These are phyloP conservation scores for Protosalanx chinensis DNA, from an alignment of 2,797 vertebrate species.

Conservation along the genomic window DNA sequence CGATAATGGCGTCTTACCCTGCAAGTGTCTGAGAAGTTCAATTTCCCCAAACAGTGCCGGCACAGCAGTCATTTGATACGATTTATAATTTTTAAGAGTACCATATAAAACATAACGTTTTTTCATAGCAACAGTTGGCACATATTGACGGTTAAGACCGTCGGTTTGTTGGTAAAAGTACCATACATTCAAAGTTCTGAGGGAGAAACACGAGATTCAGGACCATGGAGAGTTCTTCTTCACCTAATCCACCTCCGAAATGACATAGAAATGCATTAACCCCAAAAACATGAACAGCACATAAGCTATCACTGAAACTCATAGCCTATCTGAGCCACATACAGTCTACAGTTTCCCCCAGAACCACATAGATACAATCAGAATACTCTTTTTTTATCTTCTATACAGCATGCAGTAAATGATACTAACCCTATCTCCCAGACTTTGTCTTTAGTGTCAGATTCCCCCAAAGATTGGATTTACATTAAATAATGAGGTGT, in stretches of 20 bases:
- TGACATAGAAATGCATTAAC: slow-evolving; percentile 53
- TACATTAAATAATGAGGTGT: slow-evolving; percentile 15
- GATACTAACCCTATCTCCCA: slow-evolving; percentile 34
- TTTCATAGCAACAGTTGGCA: slow-evolving; percentile 77
- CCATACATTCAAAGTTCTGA: slow-evolving; percentile 64
- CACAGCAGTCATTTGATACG: background rate
- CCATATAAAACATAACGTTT: slow-evolving; percentile 62
- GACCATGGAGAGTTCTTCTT: slow-evolving; percentile 68
- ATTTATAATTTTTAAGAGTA: slow-evolving; percentile 19
- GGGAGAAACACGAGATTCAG: slow-evolving; percentile 58
- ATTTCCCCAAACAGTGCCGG: slow-evolving; percentile 1
- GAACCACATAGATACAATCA: slow-evolving; percentile 56
- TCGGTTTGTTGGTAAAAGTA: slow-evolving; percentile 47
- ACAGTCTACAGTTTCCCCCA: slow-evolving; percentile 40
- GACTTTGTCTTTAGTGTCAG: slow-evolving; percentile 35
- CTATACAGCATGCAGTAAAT: slow-evolving; percentile 56
- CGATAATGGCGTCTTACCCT: too few relatives aligned
- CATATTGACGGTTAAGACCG: slow-evolving; percentile 64
- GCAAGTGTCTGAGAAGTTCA: background rate
- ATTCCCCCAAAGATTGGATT: slow-evolving; percentile 25
- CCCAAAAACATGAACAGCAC: slow-evolving; percentile 48
- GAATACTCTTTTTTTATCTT: slow-evolving; percentile 44
- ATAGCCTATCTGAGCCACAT: slow-evolving; percentile 37
- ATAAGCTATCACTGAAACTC: slow-evolving; percentile 47
- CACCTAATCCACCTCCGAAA: slow-evolving; percentile 29